A percentile compares a stretch with the other conserved stretches of the same genome.
Evolutionary conservation across 1,140 invertebrate genomes (phyloP).

Genomic region (Brachionus asplanchnoidis): DNA sequence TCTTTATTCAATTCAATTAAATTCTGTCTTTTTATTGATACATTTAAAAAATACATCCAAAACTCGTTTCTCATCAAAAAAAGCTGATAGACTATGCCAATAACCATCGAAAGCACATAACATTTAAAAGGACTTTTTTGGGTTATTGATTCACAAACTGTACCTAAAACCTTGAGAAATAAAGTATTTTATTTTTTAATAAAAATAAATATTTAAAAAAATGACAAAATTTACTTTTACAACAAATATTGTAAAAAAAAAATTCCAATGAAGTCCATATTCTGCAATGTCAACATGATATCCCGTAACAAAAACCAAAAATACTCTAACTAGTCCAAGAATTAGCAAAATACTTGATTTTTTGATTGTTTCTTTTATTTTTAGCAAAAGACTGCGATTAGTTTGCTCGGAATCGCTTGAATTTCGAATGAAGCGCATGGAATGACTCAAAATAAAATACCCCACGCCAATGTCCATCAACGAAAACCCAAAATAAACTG

Average conservation of each 20-base stretch:
- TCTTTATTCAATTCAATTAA: slow-evolving; percentile 76
- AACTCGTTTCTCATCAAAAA: neutral
- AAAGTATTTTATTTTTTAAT: neutral
- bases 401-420: neutral
- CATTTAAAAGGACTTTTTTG: neutral
- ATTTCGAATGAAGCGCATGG: slow-evolving; percentile 56
- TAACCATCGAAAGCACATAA: neutral
- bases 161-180: neutral
- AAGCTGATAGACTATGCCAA: neutral
- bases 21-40: neutral
- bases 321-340: neutral
- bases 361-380: neutral
- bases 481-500: slow-evolving; percentile 76
- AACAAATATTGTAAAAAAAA: slow-evolving; percentile 14
- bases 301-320: neutral
- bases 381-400: neutral
- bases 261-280: slow-evolving; percentile 34
- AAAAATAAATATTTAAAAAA: neutral
- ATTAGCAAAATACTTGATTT: neutral
- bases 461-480: slow-evolving; percentile 94
- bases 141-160: neutral
- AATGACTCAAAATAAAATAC: slow-evolving; percentile 78
- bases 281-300: neutral
- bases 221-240: neutral
- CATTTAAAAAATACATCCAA: neutral